A percentile compares a stretch with the other conserved stretches of the same genome.
Evolutionary conservation across 2,888 invertebrate genomes (phyloP).

Genomic region (Fragum sueziense): DNA sequence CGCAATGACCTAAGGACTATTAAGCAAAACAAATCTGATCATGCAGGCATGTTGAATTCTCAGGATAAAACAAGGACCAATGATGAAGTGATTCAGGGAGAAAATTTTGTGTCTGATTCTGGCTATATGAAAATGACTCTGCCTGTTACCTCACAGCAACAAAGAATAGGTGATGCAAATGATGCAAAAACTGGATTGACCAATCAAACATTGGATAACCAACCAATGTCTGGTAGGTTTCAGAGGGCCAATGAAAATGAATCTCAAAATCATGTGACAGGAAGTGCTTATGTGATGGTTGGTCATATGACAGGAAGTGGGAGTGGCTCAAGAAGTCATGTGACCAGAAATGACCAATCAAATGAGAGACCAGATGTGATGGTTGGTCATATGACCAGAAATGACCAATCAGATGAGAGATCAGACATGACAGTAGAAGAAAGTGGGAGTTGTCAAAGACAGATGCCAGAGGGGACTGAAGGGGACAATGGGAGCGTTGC

Average conservation of each 20-base stretch:
- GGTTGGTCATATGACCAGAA: conserved; percentile 6
- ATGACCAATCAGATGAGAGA: conserved; percentile 15
- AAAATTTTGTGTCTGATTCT: conserved; percentile 26
- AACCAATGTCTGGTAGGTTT: neutral
- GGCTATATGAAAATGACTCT: conserved; percentile 54
- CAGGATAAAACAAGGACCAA: conserved; percentile 8
- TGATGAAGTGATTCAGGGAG: conserved; percentile 18
- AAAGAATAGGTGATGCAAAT: neutral
- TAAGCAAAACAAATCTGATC: neutral
- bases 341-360: neutral
- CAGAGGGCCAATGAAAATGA: neutral
- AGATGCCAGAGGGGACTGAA: conserved; percentile 41
- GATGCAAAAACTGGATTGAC: neutral
- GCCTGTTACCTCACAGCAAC: conserved; percentile 9
- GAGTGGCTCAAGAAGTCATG: neutral
- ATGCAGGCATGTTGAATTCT: neutral
- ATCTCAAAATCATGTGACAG: neutral
- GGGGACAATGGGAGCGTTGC: conserved; percentile 1
- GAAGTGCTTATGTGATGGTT: too few relatives aligned
- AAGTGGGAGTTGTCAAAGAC: neutral
- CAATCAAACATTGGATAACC: neutral
- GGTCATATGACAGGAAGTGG: neutral
- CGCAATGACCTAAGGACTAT: neutral
- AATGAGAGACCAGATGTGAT: neutral
- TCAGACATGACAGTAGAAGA: neutral